Evolutionary conservation across 2,113 vertebrate genomes (phyloP), one percentile per base, ranked within the genome.

Genomic region (Mixornis gularis): DNA sequence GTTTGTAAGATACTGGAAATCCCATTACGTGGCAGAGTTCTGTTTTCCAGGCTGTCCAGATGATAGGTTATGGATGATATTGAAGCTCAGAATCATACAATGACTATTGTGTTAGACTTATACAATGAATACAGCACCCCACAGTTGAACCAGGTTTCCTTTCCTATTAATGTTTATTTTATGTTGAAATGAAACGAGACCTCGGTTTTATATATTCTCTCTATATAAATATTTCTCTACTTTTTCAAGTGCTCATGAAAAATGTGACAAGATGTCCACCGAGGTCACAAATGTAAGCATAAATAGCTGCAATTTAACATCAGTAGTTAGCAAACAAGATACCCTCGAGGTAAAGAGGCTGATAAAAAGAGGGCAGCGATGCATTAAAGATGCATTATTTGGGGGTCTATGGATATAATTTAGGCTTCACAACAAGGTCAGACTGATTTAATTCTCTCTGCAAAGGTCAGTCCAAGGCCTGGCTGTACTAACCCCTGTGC

Each of bases 401-500:
- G 95, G 94, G 95, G 90, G 93, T 95, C 96, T 86, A 59, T 60
- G 92, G 94, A 84, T 97, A 92, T 96, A 95, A 97, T 98, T 97
- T 96, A 97, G 96, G 89, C 73, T 79, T 89, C 90, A 76, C 91
- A 96, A 91, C 92, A 92, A 95, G 90, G 92, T 93, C 96, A 96
- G 83, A 91, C 96, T 95, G 95, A 93, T 97, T 96, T 96, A 94
- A 97, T 97, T 97, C 96, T 83, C 79, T 68, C 84, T 91, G 53
- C 87, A 96, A 91, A 96, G 97, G 96, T 98, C 97, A 96, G 93
- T 95, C 89, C 59, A 72, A 97, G 93, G 94, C 96, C 96, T 96
- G 94, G 87, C 95, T 92, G 80, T 94, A 95, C 96, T 96, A 97
- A 97, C 95, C 95, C 76, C 91, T 80, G 94, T 93, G 87, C 86